Evolutionary conservation across 2,797 vertebrate species (phyloP).

Genomic region (Gallinago solitaria): DNA sequence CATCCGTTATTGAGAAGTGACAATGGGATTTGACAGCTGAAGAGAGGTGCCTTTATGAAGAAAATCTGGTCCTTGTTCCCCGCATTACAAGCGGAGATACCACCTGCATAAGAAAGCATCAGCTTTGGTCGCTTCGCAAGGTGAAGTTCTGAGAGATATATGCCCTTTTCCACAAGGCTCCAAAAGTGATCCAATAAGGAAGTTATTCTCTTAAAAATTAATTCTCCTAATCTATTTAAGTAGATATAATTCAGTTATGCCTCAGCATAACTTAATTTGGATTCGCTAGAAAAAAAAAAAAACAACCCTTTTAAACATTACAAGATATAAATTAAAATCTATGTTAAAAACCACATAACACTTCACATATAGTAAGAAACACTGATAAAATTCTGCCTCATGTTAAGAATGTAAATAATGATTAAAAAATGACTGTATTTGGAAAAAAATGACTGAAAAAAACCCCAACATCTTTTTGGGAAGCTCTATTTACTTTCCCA

Average conservation of each 20-base stretch:
- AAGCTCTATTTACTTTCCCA: conserved; percentile 29
- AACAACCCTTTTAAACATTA: not conserved
- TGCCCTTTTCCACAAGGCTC: not conserved
- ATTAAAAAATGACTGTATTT: not conserved
- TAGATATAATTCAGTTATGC: not conserved
- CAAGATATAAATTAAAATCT: not conserved
- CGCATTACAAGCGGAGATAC: accelerated
- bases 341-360: not conserved
- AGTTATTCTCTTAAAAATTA: not conserved
- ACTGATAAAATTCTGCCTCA: not conserved
- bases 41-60: not conserved
- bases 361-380: not conserved
- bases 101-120: not conserved
- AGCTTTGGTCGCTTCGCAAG: not conserved
- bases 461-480: not conserved
- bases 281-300: not conserved
- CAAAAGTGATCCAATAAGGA: not conserved
- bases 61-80: not conserved
- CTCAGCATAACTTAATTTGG: not conserved
- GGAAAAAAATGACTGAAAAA: not conserved
- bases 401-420: not conserved
- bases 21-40: not conserved
- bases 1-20: not conserved
- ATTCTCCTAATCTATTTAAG: not conserved
- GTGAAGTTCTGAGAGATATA: not conserved